A percentile compares a stretch with the other conserved stretches of the same genome.
Evolutionary conservation across 2,888 invertebrate species (phyloP).

Genomic region (Andricus quercusramuli): DNA sequence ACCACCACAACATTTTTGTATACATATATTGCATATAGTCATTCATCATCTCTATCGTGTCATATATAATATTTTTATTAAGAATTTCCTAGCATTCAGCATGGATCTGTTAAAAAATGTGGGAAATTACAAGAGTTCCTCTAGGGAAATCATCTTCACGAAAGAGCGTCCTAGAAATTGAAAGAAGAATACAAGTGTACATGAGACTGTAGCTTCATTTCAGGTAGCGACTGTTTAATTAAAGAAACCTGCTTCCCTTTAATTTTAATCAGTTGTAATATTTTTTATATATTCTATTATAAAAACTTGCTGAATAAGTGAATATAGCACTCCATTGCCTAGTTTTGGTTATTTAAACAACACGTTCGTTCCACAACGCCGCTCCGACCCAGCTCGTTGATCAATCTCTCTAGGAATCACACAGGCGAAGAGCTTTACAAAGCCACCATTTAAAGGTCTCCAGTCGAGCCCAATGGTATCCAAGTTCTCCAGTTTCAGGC

Average conservation of each 20-base stretch:
- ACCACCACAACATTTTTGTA: too few species aligned
- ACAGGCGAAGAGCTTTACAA: too few species aligned
- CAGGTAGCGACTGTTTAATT: background rate
- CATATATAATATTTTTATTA: background rate
- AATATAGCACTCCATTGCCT: too few species aligned
- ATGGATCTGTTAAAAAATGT: background rate
- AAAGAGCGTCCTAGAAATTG: background rate
- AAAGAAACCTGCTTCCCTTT: background rate
- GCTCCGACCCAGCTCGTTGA: too few species aligned
- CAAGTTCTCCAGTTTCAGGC: too few species aligned
- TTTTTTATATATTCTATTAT: too few species aligned
- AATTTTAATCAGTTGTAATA: background rate
- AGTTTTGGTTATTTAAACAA: too few species aligned
- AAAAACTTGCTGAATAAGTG: too few species aligned
- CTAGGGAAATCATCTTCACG: constrained; percentile 2
- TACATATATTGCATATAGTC: background rate
- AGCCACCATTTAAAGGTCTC: too few species aligned
- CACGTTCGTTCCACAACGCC: too few species aligned
- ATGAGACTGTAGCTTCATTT: background rate
- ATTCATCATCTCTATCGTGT: background rate
- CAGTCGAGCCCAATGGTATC: too few species aligned
- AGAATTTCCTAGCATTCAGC: background rate
- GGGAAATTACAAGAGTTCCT: background rate
- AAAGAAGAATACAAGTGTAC: background rate
- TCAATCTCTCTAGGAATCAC: too few species aligned